Evolutionary conservation across 2,113 vertebrate species (phyloP).

Genomic region (Lepus timidus): DNA sequence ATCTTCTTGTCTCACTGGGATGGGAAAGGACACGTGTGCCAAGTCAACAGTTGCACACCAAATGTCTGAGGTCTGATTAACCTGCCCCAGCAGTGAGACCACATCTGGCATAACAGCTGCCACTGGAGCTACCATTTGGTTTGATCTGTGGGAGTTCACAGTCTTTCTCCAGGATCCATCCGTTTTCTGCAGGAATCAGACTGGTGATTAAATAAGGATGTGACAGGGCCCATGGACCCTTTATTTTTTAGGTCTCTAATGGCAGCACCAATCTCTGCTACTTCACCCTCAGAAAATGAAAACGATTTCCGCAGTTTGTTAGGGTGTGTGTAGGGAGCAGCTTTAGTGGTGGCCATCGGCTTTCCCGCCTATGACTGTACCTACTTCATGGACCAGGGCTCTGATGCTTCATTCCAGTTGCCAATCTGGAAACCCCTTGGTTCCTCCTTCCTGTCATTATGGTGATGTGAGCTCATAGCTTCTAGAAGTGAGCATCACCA

Average conservation of each 20-base stretch:
- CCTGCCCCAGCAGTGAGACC: neutral
- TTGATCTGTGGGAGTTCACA: neutral
- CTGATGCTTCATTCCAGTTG: neutral
- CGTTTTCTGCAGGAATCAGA: neutral
- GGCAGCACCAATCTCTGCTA: neutral
- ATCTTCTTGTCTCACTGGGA: neutral
- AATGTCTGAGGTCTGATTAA: neutral
- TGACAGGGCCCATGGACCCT: neutral
- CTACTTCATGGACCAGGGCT: neutral
- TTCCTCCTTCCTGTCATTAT: neutral
- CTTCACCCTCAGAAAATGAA: neutral
- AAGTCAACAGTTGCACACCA: neutral
- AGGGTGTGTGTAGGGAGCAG: neutral
- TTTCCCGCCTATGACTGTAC: neutral
- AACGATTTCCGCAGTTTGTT: neutral
- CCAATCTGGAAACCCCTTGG: neutral
- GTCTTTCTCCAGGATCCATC: neutral
- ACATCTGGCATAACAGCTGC: neutral
- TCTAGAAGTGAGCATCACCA: neutral
- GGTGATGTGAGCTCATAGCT: neutral
- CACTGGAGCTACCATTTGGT: neutral
- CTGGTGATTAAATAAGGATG: neutral
- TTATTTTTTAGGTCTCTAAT: neutral
- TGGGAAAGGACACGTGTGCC: neutral
- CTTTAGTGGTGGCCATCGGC: neutral